These are phyloP conservation scores for Pangasius larnaudii DNA, from an alignment of 2,797 vertebrate species.

Conservation along the genomic window DNA sequence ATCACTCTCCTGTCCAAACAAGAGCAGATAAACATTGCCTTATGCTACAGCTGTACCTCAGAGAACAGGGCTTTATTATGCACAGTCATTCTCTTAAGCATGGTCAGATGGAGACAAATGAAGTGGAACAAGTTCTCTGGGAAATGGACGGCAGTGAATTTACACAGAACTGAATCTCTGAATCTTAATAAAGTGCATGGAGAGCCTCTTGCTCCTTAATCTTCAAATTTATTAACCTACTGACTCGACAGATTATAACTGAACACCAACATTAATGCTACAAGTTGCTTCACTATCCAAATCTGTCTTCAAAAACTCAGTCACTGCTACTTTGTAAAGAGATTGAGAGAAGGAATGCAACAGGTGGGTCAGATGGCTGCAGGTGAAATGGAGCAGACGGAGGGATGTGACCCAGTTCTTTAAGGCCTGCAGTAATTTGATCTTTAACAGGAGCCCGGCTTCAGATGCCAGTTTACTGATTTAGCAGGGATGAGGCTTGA, in stretches of 20 bases:
- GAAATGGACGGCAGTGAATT: neutral
- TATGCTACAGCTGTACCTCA: neutral
- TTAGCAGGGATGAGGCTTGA: constrained; percentile 48
- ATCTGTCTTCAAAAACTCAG: neutral
- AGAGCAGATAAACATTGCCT: neutral
- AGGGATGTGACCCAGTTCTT: constrained; percentile 69
- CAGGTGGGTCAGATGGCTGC: constrained; percentile 8
- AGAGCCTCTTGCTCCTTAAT: neutral
- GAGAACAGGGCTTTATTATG: constrained; percentile 7
- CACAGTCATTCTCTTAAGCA: neutral
- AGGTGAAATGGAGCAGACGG: constrained; percentile 37
- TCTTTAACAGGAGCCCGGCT: constrained; percentile 61
- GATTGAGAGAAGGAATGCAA: constrained; percentile 12
- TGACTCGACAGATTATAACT: neutral
- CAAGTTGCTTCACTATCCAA: neutral
- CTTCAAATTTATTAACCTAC: neutral
- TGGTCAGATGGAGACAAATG: neutral
- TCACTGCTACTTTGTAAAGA: neutral
- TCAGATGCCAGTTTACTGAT: constrained; percentile 63
- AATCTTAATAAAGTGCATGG: neutral
- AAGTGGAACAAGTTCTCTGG: constrained; percentile 23
- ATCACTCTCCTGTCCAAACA: neutral
- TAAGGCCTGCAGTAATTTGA: constrained; percentile 64
- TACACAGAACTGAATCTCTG: neutral
- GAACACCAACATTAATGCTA: neutral